phyloP scores from a whole-genome alignment of 2,888 invertebrate species.

The Leucoma salicis region DNA sequence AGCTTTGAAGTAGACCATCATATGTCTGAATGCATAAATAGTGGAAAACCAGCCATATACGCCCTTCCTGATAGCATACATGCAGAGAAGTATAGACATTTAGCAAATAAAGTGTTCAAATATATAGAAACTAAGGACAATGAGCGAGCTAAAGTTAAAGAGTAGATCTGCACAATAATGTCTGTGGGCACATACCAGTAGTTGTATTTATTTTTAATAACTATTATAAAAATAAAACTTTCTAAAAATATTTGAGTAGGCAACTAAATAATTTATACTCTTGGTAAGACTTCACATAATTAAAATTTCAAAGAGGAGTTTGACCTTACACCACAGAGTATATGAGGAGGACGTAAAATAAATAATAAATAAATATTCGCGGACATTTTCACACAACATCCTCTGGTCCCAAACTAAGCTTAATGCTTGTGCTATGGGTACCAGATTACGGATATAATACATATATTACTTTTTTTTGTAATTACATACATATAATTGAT shows the following conservation, averaged over 20 bases:
- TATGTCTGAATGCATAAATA: slow-evolving; percentile 87
- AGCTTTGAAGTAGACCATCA: slow-evolving; percentile 88
- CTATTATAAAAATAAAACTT: slow-evolving; percentile 42
- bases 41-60: slow-evolving; percentile 88
- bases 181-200: slow-evolving; percentile 40
- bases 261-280: too few species aligned
- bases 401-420: too few species aligned
- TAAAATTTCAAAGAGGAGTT: too few species aligned
- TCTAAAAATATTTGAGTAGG: slow-evolving; percentile 47
- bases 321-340: too few species aligned
- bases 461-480: too few species aligned
- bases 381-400: too few species aligned
- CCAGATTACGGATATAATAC: too few species aligned
- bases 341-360: too few species aligned
- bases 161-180: slow-evolving; percentile 42
- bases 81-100: slow-evolving; percentile 68
- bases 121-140: slow-evolving; percentile 64
- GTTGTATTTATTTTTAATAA: slow-evolving; percentile 21
- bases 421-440: too few species aligned
- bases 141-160: slow-evolving; percentile 47
- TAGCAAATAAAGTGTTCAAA: slow-evolving; percentile 73
- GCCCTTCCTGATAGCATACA: slow-evolving; percentile 82
- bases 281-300: too few species aligned
- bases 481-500: too few species aligned
- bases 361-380: too few species aligned